Base-by-base conservation (phyloP, 2,797 vertebrate genomes). In the Lepilemur ruficaudatus region DNA sequence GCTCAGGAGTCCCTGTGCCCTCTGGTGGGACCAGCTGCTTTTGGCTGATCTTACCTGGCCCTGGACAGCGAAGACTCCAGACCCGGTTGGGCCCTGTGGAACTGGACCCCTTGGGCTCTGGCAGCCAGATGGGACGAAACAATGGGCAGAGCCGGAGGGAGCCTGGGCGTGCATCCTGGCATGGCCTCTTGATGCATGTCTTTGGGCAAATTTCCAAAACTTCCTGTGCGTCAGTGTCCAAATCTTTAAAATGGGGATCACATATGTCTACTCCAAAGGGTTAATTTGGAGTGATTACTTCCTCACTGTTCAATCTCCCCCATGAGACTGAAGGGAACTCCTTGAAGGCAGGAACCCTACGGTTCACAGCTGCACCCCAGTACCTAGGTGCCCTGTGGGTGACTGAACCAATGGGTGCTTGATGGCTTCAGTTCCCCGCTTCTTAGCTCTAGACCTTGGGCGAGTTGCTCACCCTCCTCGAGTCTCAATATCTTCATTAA, bases 1-100 rank as follows among this genome's bases (percentile, higher is more conserved):
- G 90, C 73, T 23, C 23, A 52, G 84, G 76, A 52, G 22, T 55
- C 43, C 87, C 35, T 2, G 28, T 59, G 87, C 32, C 48, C 61
- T 91, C 52, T 94, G 35, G 32, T 46, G 93, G 91, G 67, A 88
- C 35, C 92, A 79, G 80, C 81, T 88, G 80, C 57, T 79, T 69
- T 92, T 88, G 87, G 48, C 61, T 94, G 50, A 50, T 69, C 57
- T 89, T 90, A 78, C 43, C 76, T 81, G 87, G 87, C 23, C 50
- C 88, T 15, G 20, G 89, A 50, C 81, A 88, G 76, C 7, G 20
- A 41, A 15, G 76, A 55, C 63, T 80, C 32, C 35, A 76, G 41
- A 48, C 22, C 59, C 50, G 20, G 32, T 18, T 43, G 52, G 55
- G 55, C 15, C 46, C 69, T 3, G 7, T n/a, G 70, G 55, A 67